Conservation (phyloP, 2,888 invertebrate species). For the Diabrotica balteata region DNA sequence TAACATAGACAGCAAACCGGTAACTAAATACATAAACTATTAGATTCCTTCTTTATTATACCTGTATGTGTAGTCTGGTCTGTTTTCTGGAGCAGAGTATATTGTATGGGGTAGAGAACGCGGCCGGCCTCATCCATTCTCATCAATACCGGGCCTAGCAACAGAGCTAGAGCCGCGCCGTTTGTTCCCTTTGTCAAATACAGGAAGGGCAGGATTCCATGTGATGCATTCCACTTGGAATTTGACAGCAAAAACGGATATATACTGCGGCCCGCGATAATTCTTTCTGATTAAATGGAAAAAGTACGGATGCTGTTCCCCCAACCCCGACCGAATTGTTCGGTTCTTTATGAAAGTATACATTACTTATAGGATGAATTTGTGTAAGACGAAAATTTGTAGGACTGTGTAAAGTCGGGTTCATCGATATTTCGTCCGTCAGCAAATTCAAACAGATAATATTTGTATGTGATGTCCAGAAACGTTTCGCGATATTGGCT, state of each 20-base stretch:
- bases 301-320: background rate
- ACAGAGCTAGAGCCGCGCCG: constrained; percentile 17
- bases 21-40: no score
- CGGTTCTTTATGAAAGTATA: no score
- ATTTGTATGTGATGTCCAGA: no score
- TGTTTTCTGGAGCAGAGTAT: constrained; percentile 5
- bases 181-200: constrained; percentile 23
- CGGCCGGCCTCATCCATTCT: constrained; percentile 18
- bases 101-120: constrained; percentile 5
- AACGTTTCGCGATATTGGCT: no score
- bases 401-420: no score
- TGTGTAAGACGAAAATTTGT: no score
- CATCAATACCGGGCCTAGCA: constrained; percentile 27
- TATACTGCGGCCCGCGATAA: constrained; percentile 8
- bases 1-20: no score
- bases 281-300: constrained; percentile 14
- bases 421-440: no score
- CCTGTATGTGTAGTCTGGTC: background rate
- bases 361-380: no score
- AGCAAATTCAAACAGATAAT: no score
- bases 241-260: constrained; percentile 14
- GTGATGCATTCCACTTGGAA: constrained; percentile 21
- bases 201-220: constrained; percentile 18
- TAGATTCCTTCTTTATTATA: no score
- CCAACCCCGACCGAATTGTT: background rate